Evolutionary conservation across 2,888 invertebrate genomes (phyloP).

Genomic region (Scaptomyza flava): DNA sequence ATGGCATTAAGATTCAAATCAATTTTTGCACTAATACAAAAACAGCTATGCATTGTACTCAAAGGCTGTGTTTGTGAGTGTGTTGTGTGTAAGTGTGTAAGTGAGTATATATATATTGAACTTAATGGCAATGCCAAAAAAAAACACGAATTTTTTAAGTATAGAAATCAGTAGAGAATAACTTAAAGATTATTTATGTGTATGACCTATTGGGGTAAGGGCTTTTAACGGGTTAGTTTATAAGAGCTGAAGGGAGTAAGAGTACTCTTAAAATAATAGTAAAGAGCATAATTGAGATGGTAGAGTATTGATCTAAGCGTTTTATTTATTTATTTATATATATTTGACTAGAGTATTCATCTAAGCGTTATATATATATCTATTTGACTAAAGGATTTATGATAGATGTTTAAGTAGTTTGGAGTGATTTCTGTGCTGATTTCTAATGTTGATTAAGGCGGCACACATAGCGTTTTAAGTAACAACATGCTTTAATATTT

Average conservation of each 20-base stretch:
- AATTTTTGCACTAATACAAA: constrained; percentile 42
- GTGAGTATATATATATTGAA: not conserved
- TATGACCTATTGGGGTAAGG: not conserved
- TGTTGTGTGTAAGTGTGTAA: constrained; percentile 10
- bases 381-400: not conserved
- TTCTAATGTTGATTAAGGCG: constrained; percentile 19
- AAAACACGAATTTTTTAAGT: constrained; percentile 1
- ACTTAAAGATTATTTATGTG: not conserved
- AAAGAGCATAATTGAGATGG: constrained; percentile 1
- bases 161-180: constrained; percentile 13
- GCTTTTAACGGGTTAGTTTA: not conserved
- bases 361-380: no score
- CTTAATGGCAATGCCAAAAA: constrained; percentile 2
- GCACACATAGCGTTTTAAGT: constrained; percentile 21
- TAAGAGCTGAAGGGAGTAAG: not conserved
- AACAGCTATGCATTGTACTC: constrained; percentile 47
- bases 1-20: constrained; percentile 43
- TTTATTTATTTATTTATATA: no score
- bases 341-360: no score
- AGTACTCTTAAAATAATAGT: not conserved
- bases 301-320: not conserved
- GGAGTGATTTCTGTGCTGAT: not conserved
- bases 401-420: not conserved
- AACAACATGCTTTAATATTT: constrained; percentile 45
- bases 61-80: constrained; percentile 20